Conservation (phyloP, 2,888 invertebrate species). For the Ectropis crepuscularia region DNA sequence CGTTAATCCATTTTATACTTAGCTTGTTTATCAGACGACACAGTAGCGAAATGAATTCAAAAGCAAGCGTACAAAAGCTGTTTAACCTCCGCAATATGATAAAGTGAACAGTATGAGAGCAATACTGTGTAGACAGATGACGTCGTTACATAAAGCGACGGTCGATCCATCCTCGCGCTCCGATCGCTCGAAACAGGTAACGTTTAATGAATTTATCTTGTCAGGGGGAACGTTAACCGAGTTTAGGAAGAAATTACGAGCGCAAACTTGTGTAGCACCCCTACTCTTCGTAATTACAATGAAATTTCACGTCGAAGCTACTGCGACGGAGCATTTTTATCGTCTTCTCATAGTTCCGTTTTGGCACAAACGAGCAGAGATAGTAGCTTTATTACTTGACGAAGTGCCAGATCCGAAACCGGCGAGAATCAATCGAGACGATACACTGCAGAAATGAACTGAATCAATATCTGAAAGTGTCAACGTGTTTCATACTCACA, state of each 20-base stretch:
- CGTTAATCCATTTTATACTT: too few relatives aligned
- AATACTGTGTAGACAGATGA: constrained; percentile 56
- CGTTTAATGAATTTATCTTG: constrained; percentile 81
- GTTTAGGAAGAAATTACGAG: constrained; percentile 80
- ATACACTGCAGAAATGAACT: constrained; percentile 53
- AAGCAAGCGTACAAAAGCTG: neutral
- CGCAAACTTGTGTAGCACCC: constrained; percentile 74
- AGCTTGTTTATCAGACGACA: neutral
- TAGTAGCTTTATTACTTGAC: constrained; percentile 75
- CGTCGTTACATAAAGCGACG: constrained; percentile 53
- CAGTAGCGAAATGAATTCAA: neutral
- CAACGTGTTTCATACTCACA: constrained; percentile 50
- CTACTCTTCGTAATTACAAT: constrained; percentile 72
- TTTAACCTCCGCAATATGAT: constrained; percentile 10
- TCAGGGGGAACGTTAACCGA: constrained; percentile 78
- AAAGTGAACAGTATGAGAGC: constrained; percentile 45
- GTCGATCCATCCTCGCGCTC: constrained; percentile 58
- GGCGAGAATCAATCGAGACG: constrained; percentile 57
- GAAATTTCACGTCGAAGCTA: constrained; percentile 63
- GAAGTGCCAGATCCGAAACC: constrained; percentile 64
- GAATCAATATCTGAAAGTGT: constrained; percentile 57
- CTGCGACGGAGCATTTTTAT: constrained; percentile 60
- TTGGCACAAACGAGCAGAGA: constrained; percentile 72
- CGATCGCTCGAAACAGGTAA: constrained; percentile 61
- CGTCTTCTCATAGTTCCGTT: constrained; percentile 69